These are phyloP conservation scores for Neosilurus hyrtlii DNA, from an alignment of 2,797 vertebrate genomes.

Conservation along the genomic window DNA sequence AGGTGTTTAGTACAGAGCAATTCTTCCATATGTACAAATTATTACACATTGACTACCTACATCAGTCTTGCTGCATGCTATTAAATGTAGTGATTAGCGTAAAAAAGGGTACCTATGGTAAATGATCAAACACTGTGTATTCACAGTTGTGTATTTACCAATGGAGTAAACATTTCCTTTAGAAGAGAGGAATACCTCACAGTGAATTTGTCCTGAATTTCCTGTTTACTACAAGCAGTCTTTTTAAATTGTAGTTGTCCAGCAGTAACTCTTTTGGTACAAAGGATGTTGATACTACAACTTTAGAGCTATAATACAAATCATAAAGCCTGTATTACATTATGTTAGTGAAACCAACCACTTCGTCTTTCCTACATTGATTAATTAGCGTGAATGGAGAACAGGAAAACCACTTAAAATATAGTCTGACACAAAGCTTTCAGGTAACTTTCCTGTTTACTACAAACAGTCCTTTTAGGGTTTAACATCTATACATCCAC, in stretches of 20 bases:
- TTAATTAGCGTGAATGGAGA: background rate
- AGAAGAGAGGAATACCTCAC: background rate
- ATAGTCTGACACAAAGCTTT: background rate
- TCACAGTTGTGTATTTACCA: background rate
- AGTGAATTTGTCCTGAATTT: background rate
- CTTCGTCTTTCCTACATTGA: background rate
- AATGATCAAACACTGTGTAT: background rate
- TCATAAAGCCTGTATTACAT: background rate
- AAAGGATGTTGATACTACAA: background rate
- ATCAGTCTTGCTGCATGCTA: background rate
- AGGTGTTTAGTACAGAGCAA: constrained; percentile 2
- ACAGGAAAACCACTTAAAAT: background rate
- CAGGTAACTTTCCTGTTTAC: background rate
- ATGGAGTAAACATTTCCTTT: background rate
- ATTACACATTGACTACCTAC: background rate
- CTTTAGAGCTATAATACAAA: background rate
- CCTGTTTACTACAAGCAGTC: no score
- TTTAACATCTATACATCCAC: background rate
- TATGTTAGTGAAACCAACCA: background rate
- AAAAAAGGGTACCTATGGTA: background rate
- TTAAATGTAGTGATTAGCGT: background rate
- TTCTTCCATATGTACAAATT: constrained; percentile 10
- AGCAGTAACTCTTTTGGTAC: background rate
- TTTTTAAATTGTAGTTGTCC: background rate
- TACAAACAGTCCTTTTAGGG: background rate